Conservation (phyloP, 2,888 invertebrate genomes). For the Synanthedon andrenaeformis region DNA sequence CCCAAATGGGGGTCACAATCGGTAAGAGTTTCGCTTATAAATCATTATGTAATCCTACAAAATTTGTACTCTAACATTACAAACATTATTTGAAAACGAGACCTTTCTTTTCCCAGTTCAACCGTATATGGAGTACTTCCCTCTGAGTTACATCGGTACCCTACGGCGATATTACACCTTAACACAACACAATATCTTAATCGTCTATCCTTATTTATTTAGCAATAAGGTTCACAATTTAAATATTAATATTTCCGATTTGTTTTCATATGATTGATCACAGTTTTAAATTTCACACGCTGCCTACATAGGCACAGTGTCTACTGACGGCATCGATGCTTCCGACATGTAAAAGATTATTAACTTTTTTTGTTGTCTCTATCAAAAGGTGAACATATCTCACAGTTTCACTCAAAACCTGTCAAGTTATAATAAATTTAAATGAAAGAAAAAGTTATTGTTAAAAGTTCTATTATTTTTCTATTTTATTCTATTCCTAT, state of each 20-base stretch:
- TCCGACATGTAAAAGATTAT: not conserved
- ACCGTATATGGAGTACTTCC: not conserved
- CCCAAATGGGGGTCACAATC: no score
- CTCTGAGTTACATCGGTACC: not conserved
- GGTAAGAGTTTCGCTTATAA: no score
- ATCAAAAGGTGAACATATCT: not conserved
- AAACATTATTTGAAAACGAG: not conserved
- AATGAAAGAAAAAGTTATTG: no score
- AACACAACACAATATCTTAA: not conserved
- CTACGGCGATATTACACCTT: not conserved
- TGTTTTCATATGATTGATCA: not conserved
- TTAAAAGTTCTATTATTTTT: no score
- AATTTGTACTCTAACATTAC: no score
- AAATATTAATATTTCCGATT: not conserved
- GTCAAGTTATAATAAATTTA: no score
- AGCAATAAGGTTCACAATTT: not conserved
- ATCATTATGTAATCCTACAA: no score
- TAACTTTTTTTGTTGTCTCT: not conserved
- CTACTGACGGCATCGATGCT: not conserved
- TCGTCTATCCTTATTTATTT: not conserved
- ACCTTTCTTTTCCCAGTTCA: not conserved
- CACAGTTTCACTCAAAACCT: not conserved
- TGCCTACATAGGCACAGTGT: not conserved
- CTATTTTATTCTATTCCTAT: no score
- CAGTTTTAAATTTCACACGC: not conserved